Conservation (phyloP, 2,888 invertebrate genomes). For the Pristionchus fissidentatus region DNA sequence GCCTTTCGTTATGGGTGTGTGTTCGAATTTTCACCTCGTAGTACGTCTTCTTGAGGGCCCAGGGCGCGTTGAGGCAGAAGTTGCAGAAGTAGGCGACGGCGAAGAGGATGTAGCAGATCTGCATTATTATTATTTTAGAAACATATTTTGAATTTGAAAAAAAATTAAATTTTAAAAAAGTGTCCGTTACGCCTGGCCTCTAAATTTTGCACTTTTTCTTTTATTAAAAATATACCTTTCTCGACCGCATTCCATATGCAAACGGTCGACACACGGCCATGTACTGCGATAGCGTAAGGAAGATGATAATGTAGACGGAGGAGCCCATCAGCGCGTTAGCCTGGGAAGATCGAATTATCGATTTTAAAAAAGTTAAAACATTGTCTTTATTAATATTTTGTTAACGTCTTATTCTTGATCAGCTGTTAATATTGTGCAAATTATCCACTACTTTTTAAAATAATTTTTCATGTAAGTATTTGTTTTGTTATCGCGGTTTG, state of each 20-base stretch:
- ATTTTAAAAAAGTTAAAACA: no score
- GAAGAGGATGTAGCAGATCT: conserved; percentile 66
- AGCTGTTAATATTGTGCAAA: neutral
- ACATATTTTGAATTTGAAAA: no score
- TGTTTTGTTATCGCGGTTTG: conserved; percentile 10
- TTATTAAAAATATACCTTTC: conserved; percentile 20
- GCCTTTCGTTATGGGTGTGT: conserved; percentile 56
- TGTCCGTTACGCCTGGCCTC: no score
- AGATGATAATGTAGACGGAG: conserved; percentile 79
- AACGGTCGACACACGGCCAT: conserved; percentile 77
- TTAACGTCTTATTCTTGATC: no score
- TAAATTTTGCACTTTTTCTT: no score
- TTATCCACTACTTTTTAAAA: neutral
- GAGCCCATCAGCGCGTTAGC: conserved; percentile 79
- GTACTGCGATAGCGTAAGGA: conserved; percentile 78
- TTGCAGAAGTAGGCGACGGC: conserved; percentile 70
- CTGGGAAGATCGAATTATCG: no score
- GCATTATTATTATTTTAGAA: neutral
- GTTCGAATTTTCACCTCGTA: conserved; percentile 23
- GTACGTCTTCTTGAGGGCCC: conserved; percentile 71
- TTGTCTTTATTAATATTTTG: no score
- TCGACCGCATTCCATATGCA: conserved; percentile 63
- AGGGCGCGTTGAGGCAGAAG: conserved; percentile 73
- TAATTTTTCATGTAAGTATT: no score
- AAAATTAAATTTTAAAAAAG: no score